Evolutionary conservation across 2,888 invertebrate genomes (phyloP).

Genomic region (Acrobasis repandana): DNA sequence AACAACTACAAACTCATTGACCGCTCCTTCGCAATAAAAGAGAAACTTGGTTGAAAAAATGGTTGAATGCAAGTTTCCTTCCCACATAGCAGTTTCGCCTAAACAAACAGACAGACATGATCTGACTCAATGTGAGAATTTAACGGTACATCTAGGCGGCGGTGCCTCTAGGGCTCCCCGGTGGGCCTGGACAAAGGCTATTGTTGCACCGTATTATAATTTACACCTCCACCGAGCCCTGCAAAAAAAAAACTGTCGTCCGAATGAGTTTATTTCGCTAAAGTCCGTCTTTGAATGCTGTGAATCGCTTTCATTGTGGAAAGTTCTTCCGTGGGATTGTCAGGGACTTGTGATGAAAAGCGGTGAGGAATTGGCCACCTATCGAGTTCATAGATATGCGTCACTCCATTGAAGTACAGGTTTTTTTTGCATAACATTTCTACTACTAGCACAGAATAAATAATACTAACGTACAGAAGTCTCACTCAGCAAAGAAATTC

Average conservation of each 20-base stretch:
- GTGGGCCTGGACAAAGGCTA: slow-evolving; percentile 18
- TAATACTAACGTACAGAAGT: too few relatives aligned
- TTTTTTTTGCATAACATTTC: background rate
- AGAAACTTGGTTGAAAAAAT: slow-evolving; percentile 3
- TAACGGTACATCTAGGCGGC: background rate
- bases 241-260: background rate
- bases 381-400: background rate
- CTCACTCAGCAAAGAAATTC: too few relatives aligned
- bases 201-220: slow-evolving; percentile 29
- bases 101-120: slow-evolving; percentile 14
- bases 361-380: slow-evolving; percentile 51
- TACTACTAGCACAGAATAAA: too few relatives aligned
- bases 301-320: slow-evolving; percentile 49
- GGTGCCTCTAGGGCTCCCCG: background rate
- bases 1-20: slow-evolving; percentile 5
- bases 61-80: slow-evolving; percentile 4
- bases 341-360: slow-evolving; percentile 33
- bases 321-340: slow-evolving; percentile 35
- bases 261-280: slow-evolving; percentile 6
- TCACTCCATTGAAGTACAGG: background rate
- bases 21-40: background rate
- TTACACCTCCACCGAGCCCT: slow-evolving; percentile 47
- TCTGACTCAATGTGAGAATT: slow-evolving; percentile 7
- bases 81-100: slow-evolving; percentile 4
- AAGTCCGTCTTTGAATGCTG: slow-evolving; percentile 50